These are phyloP conservation scores for Acropora tenuis DNA, from an alignment of 64 coral and sea anemone genomes.

Conservation along the genomic window DNA sequence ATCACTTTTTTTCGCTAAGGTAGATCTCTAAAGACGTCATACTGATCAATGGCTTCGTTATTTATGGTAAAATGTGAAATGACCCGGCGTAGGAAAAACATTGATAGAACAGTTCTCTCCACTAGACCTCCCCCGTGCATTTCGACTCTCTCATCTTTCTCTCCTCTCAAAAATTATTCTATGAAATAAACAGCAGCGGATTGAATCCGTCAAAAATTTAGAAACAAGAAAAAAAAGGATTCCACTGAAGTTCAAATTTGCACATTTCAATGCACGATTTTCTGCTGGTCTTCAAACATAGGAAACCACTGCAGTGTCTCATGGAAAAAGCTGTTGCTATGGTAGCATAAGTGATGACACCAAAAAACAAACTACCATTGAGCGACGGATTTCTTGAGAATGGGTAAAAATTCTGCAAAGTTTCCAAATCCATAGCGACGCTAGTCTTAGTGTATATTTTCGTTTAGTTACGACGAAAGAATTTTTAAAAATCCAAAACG, in stretches of 20 bases:
- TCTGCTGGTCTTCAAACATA: too few species aligned
- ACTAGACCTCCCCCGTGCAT: too few species aligned
- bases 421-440: neutral
- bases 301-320: neutral
- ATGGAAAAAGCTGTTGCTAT: neutral
- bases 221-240: too few species aligned
- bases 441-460: neutral
- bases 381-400: neutral
- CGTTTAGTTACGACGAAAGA: slow-evolving; percentile 2
- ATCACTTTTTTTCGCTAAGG: too few species aligned
- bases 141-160: neutral
- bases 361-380: neutral
- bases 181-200: neutral
- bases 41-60: too few species aligned
- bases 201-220: neutral
- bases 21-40: too few species aligned
- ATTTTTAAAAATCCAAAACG: neutral
- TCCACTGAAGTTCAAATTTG: too few species aligned
- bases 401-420: neutral
- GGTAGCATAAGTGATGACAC: neutral
- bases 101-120: too few species aligned
- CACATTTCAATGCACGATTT: too few species aligned
- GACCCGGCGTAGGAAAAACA: too few species aligned
- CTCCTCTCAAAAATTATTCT: neutral
- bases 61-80: too few species aligned